These are phyloP conservation scores for Dolichopus griseipennis DNA, from an alignment of 2,888 invertebrate species.

Conservation along the genomic window DNA sequence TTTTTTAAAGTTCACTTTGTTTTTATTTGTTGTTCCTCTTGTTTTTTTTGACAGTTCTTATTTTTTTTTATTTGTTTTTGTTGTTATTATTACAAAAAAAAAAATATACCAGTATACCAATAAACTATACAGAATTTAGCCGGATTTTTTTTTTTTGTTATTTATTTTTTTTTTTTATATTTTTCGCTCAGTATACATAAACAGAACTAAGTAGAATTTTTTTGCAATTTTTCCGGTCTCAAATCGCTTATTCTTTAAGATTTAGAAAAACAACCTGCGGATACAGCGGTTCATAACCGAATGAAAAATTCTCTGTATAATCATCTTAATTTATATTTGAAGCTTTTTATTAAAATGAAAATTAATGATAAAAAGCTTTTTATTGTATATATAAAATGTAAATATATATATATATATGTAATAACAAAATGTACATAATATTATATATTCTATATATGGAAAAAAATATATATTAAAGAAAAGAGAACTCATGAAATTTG, in stretches of 20 bases:
- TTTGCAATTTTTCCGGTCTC: too few species aligned
- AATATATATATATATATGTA: too few species aligned
- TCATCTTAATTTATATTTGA: neutral
- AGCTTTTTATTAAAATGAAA: neutral
- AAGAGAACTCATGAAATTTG: too few species aligned
- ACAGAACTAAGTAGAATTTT: neutral
- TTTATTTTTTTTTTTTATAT: neutral
- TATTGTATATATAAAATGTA: too few species aligned
- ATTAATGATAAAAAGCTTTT: too few species aligned
- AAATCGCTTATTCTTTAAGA: too few species aligned
- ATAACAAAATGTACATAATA: too few species aligned
- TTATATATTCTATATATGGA: too few species aligned
- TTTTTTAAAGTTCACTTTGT: neutral
- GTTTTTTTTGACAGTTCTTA: neutral
- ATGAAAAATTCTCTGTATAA: neutral
- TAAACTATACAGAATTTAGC: slow-evolving; percentile 1
- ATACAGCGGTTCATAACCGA: neutral
- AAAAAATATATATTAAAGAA: too few species aligned
- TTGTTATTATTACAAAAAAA: neutral
- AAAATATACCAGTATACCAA: neutral
- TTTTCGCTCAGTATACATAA: neutral
- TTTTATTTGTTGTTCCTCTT: neutral
- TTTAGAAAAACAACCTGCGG: neutral
- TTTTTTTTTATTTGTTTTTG: neutral
- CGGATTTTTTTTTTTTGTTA: neutral